Evolutionary conservation across 2,797 vertebrate species (phyloP).

Genomic region (Anabas testudineus): DNA sequence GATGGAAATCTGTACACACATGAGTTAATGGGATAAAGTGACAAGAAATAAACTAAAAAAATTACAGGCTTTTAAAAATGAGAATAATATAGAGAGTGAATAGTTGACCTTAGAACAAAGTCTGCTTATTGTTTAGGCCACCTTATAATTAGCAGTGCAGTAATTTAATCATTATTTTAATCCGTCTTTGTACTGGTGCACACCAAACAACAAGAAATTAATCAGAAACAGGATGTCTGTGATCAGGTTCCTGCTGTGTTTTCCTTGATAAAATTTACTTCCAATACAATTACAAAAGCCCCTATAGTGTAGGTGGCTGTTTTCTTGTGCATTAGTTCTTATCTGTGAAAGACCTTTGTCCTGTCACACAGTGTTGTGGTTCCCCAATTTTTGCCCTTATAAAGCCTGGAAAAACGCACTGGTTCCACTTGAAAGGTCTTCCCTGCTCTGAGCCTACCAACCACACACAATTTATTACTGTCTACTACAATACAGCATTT

Average conservation of each 20-base stretch:
- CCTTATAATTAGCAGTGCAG: not conserved
- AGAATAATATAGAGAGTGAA: too few relatives aligned
- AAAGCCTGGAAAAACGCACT: conserved; percentile 56
- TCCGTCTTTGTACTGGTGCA: conserved; percentile 33
- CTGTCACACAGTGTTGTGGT: conserved; percentile 41
- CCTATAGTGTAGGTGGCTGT: not conserved
- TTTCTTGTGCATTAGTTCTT: conserved; percentile 40
- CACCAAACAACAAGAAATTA: conserved; percentile 37
- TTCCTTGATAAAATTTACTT: conserved; percentile 29
- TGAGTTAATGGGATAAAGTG: too few relatives aligned
- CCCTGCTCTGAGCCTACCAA: conserved; percentile 32
- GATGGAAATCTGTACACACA: not conserved
- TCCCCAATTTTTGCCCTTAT: conserved; percentile 50
- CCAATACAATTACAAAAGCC: conserved; percentile 37
- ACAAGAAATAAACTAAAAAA: too few relatives aligned
- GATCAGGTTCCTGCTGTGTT: conserved; percentile 20
- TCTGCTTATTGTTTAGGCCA: conserved; percentile 23
- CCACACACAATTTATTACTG: conserved; percentile 20
- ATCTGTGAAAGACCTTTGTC: conserved; percentile 45
- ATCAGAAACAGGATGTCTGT: conserved; percentile 49
- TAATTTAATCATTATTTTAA: conserved; percentile 21
- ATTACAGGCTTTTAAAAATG: too few relatives aligned
- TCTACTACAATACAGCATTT: conserved; percentile 22
- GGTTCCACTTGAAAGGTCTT: conserved; percentile 51
- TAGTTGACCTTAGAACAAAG: too few relatives aligned